Percentiles rank a stretch among this genome's conserved stretches.
Evolutionary conservation across 2,797 vertebrate species (phyloP).

Genomic region (Odontamblyopus lacepedii): DNA sequence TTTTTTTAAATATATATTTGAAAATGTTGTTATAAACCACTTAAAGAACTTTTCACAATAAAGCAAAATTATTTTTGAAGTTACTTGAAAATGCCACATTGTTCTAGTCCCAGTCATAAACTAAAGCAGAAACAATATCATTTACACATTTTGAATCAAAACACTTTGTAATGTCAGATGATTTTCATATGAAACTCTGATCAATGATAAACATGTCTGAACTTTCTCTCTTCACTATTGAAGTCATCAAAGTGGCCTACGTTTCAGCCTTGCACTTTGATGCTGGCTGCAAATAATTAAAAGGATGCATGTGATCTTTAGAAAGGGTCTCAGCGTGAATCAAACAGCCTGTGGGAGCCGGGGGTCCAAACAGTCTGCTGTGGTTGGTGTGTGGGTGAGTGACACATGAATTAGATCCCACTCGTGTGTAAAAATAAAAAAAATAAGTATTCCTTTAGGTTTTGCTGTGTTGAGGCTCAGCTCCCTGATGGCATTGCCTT

Average conservation of each 20-base stretch:
- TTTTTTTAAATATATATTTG: no score
- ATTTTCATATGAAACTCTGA: constrained; percentile 30
- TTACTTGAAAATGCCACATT: not conserved
- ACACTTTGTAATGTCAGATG: constrained; percentile 30
- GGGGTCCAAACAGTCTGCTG: constrained; percentile 35
- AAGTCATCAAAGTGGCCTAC: constrained; percentile 66
- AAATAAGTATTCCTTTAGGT: constrained; percentile 72
- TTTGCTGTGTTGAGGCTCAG: constrained; percentile 74
- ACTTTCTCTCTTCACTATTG: constrained; percentile 33
- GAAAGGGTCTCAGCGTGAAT: constrained; percentile 56
- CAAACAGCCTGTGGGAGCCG: constrained; percentile 37
- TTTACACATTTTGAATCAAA: constrained; percentile 25
- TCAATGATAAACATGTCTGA: constrained; percentile 40
- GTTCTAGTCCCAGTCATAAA: not conserved
- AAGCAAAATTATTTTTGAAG: not conserved
- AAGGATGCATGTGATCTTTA: constrained; percentile 59
- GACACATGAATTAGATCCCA: constrained; percentile 53
- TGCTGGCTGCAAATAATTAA: constrained; percentile 64
- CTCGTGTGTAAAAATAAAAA: constrained; percentile 56
- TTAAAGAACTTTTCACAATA: not conserved
- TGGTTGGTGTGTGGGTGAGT: constrained; percentile 29
- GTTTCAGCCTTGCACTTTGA: constrained; percentile 57
- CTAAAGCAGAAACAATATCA: not conserved
- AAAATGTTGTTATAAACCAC: no score
- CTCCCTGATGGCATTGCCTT: constrained; percentile 77